These are phyloP conservation scores for Cosmopolites sordidus DNA, from an alignment of 2,888 invertebrate genomes.

Conservation along the genomic window DNA sequence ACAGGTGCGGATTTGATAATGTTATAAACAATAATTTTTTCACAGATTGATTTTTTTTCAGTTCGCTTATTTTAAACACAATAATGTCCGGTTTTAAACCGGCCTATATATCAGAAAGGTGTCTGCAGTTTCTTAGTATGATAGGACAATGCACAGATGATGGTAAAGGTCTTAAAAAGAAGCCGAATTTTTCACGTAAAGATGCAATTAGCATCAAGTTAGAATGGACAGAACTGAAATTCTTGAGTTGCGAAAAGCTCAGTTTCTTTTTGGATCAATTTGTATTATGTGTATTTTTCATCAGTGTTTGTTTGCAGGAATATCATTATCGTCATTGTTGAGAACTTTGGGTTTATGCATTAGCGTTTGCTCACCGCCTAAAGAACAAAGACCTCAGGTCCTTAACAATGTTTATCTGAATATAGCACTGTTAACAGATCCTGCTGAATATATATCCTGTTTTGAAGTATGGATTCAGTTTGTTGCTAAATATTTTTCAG, in stretches of 20 bases:
- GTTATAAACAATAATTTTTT: too few species aligned
- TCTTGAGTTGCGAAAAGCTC: too few species aligned
- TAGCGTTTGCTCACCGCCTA: conserved; percentile 57
- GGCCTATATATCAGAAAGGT: conserved; percentile 64
- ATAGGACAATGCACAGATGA: conserved; percentile 62
- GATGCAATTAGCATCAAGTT: neutral
- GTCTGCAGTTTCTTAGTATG: conserved; percentile 66
- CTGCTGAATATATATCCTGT: conserved; percentile 75
- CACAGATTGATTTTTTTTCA: conserved; percentile 53
- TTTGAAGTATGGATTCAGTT: conserved; percentile 90
- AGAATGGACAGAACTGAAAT: too few species aligned
- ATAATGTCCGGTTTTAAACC: conserved; percentile 78
- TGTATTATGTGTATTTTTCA: too few species aligned
- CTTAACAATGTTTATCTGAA: conserved; percentile 61
- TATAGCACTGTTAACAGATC: conserved; percentile 61
- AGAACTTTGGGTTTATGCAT: conserved; percentile 66
- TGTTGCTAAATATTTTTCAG: conserved; percentile 80
- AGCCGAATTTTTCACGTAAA: neutral
- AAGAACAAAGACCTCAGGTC: conserved; percentile 55
- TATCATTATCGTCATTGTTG: conserved; percentile 61
- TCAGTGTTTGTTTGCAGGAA: conserved; percentile 36
- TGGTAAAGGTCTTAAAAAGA: too few species aligned
- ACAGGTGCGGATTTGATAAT: conserved; percentile 73
- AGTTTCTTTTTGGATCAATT: too few species aligned
- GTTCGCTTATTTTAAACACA: conserved; percentile 77